Evolutionary conservation across 2,888 invertebrate genomes (phyloP), one percentile per base, ranked within the genome.

Genomic region (Amorpha juglandis): DNA sequence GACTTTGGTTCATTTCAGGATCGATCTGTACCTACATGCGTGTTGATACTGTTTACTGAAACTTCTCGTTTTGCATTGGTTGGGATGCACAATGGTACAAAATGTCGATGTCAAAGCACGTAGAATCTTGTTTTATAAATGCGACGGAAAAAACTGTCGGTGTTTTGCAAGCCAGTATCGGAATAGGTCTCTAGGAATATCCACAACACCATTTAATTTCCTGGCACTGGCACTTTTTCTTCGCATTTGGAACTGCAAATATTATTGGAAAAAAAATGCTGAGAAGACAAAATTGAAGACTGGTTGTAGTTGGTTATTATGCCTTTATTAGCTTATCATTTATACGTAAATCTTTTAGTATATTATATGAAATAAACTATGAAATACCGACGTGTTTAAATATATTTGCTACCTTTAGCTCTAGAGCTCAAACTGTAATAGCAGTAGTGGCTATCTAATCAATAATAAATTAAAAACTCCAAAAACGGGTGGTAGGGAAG

Each of bases 211-310:
- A 42, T 58, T 58, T 38, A 12, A 58, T 58, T 58, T 58, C 58
- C 58, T 42, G 38, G 58, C 58, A 58, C 58, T 58, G 38, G n/a
- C n/a, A 58, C 16, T 12, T 33, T 55, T 42, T 58, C 58, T 38
- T 38, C 19, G 58, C 12, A 8, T 14, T 42, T 58, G 1, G 42
- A 58, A 58, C 38, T 42, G 58, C 58, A 58, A 53, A 53, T 35
- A 53, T 53, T 35, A 38, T 55, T 55, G 55, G 19, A 53, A 14
- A 21, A 33, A 16, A 19, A 55, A 9, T 35, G 38, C 58, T 38
- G n/a, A 38, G 55, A 55, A 42, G 58, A 42, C 58, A 38, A 58
- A 21, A 58, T 58, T 42, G 58, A 42, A 58, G 19, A 42, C 58
- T 58, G 38, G 42, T 42, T 58, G 38, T 42, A 11, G 58, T 42